Evolutionary conservation across 2,888 invertebrate genomes (phyloP), one percentile per base, ranked within the genome.

Genomic region (Listrodromus nycthemerus): DNA sequence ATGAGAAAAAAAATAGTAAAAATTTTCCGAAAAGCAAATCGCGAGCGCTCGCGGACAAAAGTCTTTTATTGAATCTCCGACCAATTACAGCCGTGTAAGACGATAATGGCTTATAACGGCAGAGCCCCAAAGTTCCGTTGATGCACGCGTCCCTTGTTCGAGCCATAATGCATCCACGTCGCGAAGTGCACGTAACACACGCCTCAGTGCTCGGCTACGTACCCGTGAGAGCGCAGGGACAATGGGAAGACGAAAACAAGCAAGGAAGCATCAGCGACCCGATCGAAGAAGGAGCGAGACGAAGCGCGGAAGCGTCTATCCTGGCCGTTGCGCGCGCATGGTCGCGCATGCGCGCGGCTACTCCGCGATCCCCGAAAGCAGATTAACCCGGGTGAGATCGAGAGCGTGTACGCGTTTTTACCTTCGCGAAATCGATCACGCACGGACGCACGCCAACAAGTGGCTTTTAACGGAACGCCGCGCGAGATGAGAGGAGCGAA

Each of bases 381-480:
- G 92, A 92, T 92, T 91, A 92, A 87, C 84, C 86, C 78, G 83
- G 80, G 80, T 73, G 76, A 83, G 83, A 83, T 83, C 58, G 41
- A 83, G 79, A 83, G 83, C 83, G 71, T 77, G 87, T 90, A 91
- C 88, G n/a, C 50, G 58, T 58, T 91, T 90, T 89, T 88, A 88
- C 89, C 89, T 33, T 65, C 24, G 63, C 88, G 87, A 86, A 90
- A 92, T 92, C 89, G 91, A 90, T 90, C 88, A 92, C 89, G 92
- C 91, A 89, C 91, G 92, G 91, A 88, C 90, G 92, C 89, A 91
- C 85, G 88, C 86, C 87, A 91, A 92, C 92, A 91, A 92, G 92
- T 91, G 90, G 88, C 92, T 91, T 90, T 91, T 90, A 90, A 90
- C 91, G 86, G 89, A 88, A 88, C 87, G 87, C 83, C 82, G 82